A percentile compares a stretch with the other conserved stretches of the same genome.
Evolutionary conservation across 2,113 vertebrate genomes (phyloP).

Genomic region (Sterrhoptilus dennistouni): DNA sequence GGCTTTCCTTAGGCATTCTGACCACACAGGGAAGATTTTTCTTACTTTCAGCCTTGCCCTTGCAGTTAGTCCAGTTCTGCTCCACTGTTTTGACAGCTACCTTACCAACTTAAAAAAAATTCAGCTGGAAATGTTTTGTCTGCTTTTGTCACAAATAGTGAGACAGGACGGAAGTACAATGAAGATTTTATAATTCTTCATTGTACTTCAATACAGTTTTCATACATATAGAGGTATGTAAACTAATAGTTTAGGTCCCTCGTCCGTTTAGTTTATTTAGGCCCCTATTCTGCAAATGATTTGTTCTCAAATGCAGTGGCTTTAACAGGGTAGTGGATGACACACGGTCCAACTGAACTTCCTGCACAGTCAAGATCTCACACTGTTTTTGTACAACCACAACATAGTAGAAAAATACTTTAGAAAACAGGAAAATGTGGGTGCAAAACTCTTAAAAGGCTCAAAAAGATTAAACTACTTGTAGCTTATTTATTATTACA

Average conservation of each 20-base stretch:
- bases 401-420: background rate
- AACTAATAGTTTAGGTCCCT: background rate
- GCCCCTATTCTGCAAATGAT: background rate
- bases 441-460: background rate
- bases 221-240: background rate
- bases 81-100: background rate
- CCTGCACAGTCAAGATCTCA: background rate
- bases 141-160: background rate
- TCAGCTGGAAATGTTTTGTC: background rate
- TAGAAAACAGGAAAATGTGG: background rate
- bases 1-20: background rate
- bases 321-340: background rate
- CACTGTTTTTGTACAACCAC: background rate
- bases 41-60: background rate
- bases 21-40: background rate
- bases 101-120: background rate
- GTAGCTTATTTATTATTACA: background rate
- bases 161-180: background rate
- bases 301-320: background rate
- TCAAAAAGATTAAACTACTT: background rate
- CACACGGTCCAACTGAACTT: fast-evolving
- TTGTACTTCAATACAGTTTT: background rate
- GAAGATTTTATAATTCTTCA: background rate
- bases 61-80: background rate
- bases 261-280: background rate